Evolutionary conservation across 2,888 invertebrate species (phyloP).

Genomic region (Drosophila nr. perissopoda): DNA sequence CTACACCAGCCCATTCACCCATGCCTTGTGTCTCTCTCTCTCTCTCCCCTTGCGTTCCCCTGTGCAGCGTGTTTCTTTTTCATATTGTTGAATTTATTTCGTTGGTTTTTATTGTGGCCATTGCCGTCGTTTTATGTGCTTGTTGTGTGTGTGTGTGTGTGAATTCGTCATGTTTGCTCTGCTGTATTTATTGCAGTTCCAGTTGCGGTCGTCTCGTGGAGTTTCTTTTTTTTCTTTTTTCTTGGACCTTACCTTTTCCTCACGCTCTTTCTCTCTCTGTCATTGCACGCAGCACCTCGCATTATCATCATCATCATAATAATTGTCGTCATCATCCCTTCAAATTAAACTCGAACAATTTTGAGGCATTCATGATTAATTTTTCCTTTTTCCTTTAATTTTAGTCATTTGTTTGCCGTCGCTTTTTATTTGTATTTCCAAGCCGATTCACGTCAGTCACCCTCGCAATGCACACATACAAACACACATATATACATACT

Average conservation of each 20-base stretch:
- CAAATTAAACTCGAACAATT: constrained; percentile 56
- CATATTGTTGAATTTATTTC: constrained; percentile 79
- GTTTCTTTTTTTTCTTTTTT: constrained; percentile 21
- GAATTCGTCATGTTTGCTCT: constrained; percentile 54
- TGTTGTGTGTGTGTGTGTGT: constrained; percentile 22
- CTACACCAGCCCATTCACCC: constrained; percentile 15
- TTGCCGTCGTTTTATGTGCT: constrained; percentile 37
- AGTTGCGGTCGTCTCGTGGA: constrained; percentile 25
- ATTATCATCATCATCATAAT: constrained; percentile 21
- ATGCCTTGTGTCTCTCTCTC: constrained; percentile 12
- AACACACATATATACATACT: constrained; percentile 6
- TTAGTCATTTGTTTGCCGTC: constrained; percentile 66
- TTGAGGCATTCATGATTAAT: constrained; percentile 71
- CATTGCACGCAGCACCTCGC: constrained; percentile 23
- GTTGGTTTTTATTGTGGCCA: constrained; percentile 75
- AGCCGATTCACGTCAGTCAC: constrained; percentile 42
- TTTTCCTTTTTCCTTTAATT: constrained; percentile 74
- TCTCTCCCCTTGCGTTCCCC: constrained; percentile 22
- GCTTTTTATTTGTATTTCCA: constrained; percentile 35
- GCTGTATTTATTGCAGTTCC: constrained; percentile 34
- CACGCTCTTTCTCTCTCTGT: constrained; percentile 1
- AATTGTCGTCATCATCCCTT: constrained; percentile 41
- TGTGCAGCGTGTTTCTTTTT: constrained; percentile 72
- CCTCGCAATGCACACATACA: constrained; percentile 40
- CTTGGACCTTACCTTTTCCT: constrained; percentile 32